Conservation (phyloP, 2,797 vertebrate species). For the Thunnus albacares region DNA sequence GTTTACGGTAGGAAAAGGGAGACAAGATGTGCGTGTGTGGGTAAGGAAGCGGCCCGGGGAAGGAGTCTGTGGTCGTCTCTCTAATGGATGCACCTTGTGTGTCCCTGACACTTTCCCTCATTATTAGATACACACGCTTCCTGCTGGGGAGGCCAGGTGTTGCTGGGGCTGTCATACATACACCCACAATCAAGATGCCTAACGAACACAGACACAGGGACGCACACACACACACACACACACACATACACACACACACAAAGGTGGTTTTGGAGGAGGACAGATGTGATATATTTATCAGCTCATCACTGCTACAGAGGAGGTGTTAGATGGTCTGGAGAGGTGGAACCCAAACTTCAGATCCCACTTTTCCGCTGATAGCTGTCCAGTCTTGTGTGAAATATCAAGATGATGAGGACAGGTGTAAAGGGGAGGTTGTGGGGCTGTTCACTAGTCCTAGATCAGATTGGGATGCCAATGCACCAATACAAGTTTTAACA, state of each 20-base stretch:
- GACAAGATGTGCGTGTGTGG: slow-evolving; percentile 16
- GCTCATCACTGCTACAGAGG: slow-evolving; percentile 27
- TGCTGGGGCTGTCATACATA: slow-evolving; percentile 63
- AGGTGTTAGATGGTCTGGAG: slow-evolving; percentile 56
- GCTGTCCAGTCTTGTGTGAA: slow-evolving; percentile 42
- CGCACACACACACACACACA: slow-evolving; percentile 4
- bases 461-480: not conserved
- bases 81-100: slow-evolving; percentile 49
- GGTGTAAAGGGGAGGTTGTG: slow-evolving; percentile 28
- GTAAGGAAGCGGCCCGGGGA: not conserved
- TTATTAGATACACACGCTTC: slow-evolving; percentile 74
- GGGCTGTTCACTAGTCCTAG: not conserved
- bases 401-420: slow-evolving; percentile 33
- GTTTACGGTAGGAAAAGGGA: slow-evolving; percentile 23
- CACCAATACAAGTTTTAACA: not conserved
- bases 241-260: not conserved
- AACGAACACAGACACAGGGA: slow-evolving; percentile 5
- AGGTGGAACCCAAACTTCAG: slow-evolving; percentile 45
- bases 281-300: slow-evolving; percentile 65
- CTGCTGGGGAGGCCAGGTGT: slow-evolving; percentile 76
- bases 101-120: slow-evolving; percentile 73
- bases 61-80: slow-evolving; percentile 39
- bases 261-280: slow-evolving; percentile 16
- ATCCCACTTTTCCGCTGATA: slow-evolving; percentile 43
- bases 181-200: slow-evolving; percentile 35